A percentile compares a stretch with the other conserved stretches of the same genome.
These are phyloP conservation scores for Drosophila differens DNA, from an alignment of 2,888 invertebrate species.

Conservation along the genomic window DNA sequence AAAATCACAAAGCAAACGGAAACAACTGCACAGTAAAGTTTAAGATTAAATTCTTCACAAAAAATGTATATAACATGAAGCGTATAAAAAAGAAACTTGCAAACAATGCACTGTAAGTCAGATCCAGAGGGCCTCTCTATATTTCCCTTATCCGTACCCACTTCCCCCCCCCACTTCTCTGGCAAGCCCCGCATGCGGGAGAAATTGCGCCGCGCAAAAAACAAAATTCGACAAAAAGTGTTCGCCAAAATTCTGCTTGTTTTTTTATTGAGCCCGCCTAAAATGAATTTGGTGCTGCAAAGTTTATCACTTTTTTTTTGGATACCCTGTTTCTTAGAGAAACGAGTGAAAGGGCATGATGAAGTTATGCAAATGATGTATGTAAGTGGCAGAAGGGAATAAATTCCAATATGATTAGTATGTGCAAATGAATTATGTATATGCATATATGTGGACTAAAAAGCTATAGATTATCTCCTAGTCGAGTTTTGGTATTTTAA, in stretches of 20 bases:
- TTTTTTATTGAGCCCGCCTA: constrained; percentile 18
- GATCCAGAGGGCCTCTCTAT: not conserved
- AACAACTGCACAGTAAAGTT: constrained; percentile 40
- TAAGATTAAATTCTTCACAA: constrained; percentile 41
- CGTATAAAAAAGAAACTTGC: constrained; percentile 31
- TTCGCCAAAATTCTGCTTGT: constrained; percentile 8
- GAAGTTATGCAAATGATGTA: not conserved
- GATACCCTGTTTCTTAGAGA: not conserved
- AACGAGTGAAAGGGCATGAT: not conserved
- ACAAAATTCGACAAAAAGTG: constrained; percentile 37
- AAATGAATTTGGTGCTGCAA: constrained; percentile 36
- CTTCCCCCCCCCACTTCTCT: no score
- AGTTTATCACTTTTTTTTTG: constrained; percentile 11
- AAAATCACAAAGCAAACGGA: constrained; percentile 53
- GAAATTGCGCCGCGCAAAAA: constrained; percentile 10
- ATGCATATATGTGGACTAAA: no score
- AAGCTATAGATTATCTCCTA: not conserved
- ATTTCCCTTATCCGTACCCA: no score
- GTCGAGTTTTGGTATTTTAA: not conserved
- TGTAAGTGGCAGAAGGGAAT: not conserved
- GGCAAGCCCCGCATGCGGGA: not conserved
- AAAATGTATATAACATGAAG: constrained; percentile 1
- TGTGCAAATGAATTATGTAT: no score
- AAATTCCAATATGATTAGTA: no score
- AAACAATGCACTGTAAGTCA: constrained; percentile 45